phyloP scores from a whole-genome alignment of 2,888 invertebrate genomes.

The Piscicola geometra region DNA sequence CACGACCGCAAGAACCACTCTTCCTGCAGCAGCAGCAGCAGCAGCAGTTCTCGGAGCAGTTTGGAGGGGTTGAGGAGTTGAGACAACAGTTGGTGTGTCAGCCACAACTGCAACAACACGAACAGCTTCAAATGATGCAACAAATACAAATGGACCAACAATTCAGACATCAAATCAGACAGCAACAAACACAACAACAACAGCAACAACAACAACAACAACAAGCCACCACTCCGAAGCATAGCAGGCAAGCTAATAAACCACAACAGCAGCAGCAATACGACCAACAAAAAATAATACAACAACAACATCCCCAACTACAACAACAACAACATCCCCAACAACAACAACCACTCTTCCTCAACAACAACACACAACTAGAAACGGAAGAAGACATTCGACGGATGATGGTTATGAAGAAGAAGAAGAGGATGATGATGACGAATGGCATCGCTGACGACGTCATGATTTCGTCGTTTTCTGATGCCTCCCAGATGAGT shows the following conservation, averaged over 20 bases:
- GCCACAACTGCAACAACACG: not conserved
- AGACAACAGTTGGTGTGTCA: not conserved
- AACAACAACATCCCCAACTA: not conserved
- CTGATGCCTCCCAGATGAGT: constrained; percentile 33
- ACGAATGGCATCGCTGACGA: constrained; percentile 30
- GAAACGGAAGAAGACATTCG: constrained; percentile 17
- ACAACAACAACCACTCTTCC: constrained; percentile 11
- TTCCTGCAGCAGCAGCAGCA: not conserved
- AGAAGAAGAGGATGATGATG: constrained; percentile 20
- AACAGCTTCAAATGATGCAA: not conserved
- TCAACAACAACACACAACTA: not conserved
- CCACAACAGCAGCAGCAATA: not conserved
- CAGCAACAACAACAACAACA: constrained; percentile 16
- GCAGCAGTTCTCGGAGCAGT: too few relatives aligned
- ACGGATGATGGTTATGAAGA: constrained; percentile 27
- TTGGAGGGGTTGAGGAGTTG: too few relatives aligned
- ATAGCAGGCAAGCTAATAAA: not conserved
- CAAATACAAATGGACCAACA: not conserved
- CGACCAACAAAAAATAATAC: not conserved
- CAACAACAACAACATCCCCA: constrained; percentile 1
- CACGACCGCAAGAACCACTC: too few relatives aligned
- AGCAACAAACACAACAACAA: not conserved
- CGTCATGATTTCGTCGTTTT: constrained; percentile 34
- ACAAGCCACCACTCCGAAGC: not conserved
- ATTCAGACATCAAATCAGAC: not conserved